Evolutionary conservation across 2,888 invertebrate species (phyloP).

Genomic region (Pyrrhosoma nymphula): DNA sequence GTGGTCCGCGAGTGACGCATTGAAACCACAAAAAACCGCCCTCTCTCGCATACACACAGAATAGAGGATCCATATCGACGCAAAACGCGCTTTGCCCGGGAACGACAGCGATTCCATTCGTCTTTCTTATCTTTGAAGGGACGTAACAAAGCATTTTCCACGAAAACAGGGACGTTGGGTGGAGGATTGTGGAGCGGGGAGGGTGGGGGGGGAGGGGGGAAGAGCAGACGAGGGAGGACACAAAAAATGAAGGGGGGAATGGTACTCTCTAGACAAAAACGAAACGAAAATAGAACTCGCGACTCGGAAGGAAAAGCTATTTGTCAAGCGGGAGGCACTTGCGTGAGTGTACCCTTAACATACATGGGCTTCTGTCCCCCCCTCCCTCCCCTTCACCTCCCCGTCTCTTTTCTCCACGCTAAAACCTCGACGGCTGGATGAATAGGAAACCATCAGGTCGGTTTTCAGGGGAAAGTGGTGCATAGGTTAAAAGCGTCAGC

Average conservation of each 20-base stretch:
- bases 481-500: background rate
- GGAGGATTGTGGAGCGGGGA: background rate
- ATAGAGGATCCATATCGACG: constrained; percentile 20
- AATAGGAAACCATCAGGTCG: background rate
- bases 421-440: background rate
- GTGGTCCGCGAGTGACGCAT: constrained; percentile 20
- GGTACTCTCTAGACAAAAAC: background rate
- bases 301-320: constrained; percentile 46
- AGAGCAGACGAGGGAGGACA: background rate
- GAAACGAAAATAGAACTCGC: constrained; percentile 49
- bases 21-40: background rate
- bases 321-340: constrained; percentile 43
- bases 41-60: background rate
- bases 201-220: background rate
- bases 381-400: background rate
- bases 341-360: background rate
- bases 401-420: constrained; percentile 6
- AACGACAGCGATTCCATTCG: constrained; percentile 27
- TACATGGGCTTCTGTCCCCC: background rate
- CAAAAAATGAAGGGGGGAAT: constrained; percentile 21
- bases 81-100: background rate
- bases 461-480: background rate
- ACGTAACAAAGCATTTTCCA: constrained; percentile 25
- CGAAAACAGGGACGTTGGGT: constrained; percentile 20
- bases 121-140: constrained; percentile 28